Evolutionary conservation across 1,140 invertebrate species (phyloP).

Genomic region (Ridgeia piscesae): DNA sequence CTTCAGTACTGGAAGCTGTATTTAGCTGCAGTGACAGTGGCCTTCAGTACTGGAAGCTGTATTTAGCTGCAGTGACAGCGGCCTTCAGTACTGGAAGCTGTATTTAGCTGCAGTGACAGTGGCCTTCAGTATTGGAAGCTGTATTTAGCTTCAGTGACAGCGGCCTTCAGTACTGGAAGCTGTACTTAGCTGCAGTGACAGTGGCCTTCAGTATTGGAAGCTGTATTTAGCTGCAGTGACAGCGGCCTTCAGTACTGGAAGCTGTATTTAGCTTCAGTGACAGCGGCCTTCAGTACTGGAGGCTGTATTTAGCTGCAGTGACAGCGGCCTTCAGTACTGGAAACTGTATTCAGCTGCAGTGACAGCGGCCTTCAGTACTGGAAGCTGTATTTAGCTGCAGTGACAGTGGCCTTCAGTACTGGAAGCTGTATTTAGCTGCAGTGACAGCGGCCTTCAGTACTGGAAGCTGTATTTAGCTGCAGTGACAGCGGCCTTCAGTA

Average conservation of each 20-base stretch:
- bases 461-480: neutral
- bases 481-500: slow-evolving; percentile 67
- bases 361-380: slow-evolving; percentile 75
- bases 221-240: neutral
- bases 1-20: slow-evolving; percentile 88
- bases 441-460: neutral
- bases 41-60: neutral
- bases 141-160: slow-evolving; percentile 19
- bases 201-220: neutral
- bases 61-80: neutral
- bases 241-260: slow-evolving; percentile 81
- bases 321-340: neutral
- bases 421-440: neutral
- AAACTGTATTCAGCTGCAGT: neutral
- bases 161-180: neutral
- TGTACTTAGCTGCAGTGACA: neutral
- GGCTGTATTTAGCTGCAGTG: neutral
- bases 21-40: too few species aligned
- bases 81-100: neutral
- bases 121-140: slow-evolving; percentile 89
- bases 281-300: neutral
- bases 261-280: slow-evolving; percentile 60
- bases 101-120: neutral
- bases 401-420: neutral
- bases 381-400: slow-evolving; percentile 66